A percentile compares a stretch with the other conserved stretches of the same genome.
These are phyloP conservation scores for Harpagoxenus sublaevis DNA, from an alignment of 2,888 invertebrate species.

Conservation along the genomic window DNA sequence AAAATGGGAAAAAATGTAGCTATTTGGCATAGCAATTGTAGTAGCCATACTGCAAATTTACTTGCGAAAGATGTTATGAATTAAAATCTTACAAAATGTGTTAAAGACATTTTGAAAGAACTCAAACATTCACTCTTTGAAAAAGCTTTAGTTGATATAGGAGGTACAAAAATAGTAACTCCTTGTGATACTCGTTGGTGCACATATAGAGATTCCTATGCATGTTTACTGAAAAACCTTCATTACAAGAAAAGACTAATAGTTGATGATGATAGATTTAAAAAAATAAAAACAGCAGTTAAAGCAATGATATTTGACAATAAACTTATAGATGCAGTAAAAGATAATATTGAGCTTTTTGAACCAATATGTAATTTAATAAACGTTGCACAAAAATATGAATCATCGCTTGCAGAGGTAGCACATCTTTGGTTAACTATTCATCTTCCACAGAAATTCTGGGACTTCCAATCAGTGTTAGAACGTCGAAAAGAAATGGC, in stretches of 20 bases:
- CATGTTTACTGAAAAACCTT: not conserved
- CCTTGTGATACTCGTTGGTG: constrained; percentile 9
- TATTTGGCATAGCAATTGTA: constrained; percentile 12
- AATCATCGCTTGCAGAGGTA: not conserved
- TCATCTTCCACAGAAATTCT: not conserved
- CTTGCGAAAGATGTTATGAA: constrained; percentile 10
- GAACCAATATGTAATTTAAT: too few species aligned
- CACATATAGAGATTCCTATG: constrained; percentile 17
- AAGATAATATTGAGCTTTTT: constrained; percentile 3
- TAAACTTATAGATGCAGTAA: not conserved
- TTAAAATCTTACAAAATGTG: not conserved
- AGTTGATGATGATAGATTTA: constrained; percentile 5
- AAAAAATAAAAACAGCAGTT: not conserved
- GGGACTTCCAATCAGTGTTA: not conserved
- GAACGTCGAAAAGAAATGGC: constrained; percentile 9
- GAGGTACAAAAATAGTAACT: constrained; percentile 16
- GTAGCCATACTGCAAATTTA: constrained; percentile 11
- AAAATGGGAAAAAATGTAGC: not conserved
- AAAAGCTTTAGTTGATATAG: constrained; percentile 14
- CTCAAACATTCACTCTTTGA: not conserved
- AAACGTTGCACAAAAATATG: too few species aligned
- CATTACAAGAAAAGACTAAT: constrained; percentile 13
- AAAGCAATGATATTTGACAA: constrained; percentile 8
- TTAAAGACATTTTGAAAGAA: not conserved
- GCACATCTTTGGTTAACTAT: constrained; percentile 21